Percentiles rank a stretch among this genome's conserved stretches.
phyloP scores from a whole-genome alignment of 2,888 invertebrate genomes.

The Cosmia pyralina region DNA sequence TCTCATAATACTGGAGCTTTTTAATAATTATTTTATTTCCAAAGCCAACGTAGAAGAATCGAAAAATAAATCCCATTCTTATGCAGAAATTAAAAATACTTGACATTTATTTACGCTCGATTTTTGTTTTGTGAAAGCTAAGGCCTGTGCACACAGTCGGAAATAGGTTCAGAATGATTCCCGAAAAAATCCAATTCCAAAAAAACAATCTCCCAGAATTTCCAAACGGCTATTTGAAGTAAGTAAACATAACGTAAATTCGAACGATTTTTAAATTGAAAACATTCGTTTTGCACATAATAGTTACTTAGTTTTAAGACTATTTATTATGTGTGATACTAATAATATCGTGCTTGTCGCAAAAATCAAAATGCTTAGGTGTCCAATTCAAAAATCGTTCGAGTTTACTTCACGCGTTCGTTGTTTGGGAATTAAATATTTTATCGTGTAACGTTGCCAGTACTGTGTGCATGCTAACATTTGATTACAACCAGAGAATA shows the following conservation, averaged over 20 bases:
- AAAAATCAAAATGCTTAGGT: not conserved
- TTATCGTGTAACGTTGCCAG: not conserved
- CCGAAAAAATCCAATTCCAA: not conserved
- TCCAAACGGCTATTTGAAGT: not conserved
- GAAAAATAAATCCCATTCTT: constrained; percentile 15
- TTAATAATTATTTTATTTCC: not conserved
- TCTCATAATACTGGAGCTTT: not conserved
- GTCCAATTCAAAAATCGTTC: no score
- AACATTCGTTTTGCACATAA: not conserved
- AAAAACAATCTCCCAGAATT: not conserved
- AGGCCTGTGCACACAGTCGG: constrained; percentile 5
- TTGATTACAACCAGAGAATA: constrained; percentile 31
- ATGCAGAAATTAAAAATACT: not conserved
- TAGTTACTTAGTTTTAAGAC: not conserved
- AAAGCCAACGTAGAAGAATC: constrained; percentile 9
- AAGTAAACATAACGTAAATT: not conserved
- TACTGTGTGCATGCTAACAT: not conserved
- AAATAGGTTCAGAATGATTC: constrained; percentile 2
- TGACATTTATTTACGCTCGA: not conserved
- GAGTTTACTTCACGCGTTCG: no score
- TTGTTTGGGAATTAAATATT: constrained; percentile 3
- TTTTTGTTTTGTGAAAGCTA: not conserved
- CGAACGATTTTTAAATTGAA: not conserved
- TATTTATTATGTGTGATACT: not conserved
- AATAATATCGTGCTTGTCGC: not conserved